Evolutionary conservation across 2,888 invertebrate genomes (phyloP), one percentile per base, ranked within the genome.

Genomic region (Nomada lathburiana): DNA sequence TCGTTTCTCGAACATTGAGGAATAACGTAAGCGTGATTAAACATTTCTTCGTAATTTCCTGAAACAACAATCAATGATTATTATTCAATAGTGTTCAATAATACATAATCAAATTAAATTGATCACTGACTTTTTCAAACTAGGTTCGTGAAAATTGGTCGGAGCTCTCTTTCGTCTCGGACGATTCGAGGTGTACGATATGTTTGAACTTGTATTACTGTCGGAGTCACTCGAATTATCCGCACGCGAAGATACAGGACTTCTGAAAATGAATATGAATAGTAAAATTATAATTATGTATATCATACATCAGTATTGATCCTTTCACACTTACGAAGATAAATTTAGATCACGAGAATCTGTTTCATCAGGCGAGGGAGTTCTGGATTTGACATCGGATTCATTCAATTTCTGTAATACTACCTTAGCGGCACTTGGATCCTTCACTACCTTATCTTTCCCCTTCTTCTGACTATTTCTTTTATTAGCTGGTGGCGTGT

Each of bases 381-480:
- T 64, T 18, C 65, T 80, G 9, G 62, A 50, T 29, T 76, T 88
- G 50, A 88, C 80, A 7, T 80, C 70, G 0, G 81, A 80, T 9
- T 91, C 88, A 10, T 90, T 86, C 0, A 93, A 86, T 74, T 93
- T 93, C 47, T 90, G 83, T 23, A 93, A 81, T 2, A 93, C 92
- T 18, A 93, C 93, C 79, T 92, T 93, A 0, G 88, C 93, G 2
- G 89, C 26, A 55, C 91, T 92, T 4, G 93, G 93, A 85, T 93
- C 92, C 69, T 90, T 83, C 0, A 10, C 42, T 2, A 10, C 7
- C n/a, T 75, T 76, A 26, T 44, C n/a, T 20, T 76, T 76, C 16
- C 29, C 75, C n/a, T 70, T 53, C 16, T 20, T 74, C 0, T 53
- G 9, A 9, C 16, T 60, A 2, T 13, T 59, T 3, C 50, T 63